phyloP scores from a whole-genome alignment of 2,888 invertebrate species.

The Cistogaster globosa region DNA sequence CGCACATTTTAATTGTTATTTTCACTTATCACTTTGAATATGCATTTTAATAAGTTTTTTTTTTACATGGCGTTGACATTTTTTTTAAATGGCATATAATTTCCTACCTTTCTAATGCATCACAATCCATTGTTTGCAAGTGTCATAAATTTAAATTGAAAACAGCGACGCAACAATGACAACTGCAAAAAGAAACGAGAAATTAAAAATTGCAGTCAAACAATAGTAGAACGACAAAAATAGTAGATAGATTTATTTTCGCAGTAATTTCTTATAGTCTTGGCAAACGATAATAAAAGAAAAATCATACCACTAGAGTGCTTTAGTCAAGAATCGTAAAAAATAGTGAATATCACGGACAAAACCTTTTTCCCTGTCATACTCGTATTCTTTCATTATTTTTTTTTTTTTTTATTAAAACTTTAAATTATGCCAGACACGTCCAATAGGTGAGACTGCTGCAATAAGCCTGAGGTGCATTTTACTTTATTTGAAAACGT shows the following conservation, averaged over 20 bases:
- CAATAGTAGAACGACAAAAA: slow-evolving; percentile 43
- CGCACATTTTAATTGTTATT: neutral
- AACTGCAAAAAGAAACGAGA: slow-evolving; percentile 36
- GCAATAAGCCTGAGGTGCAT: slow-evolving; percentile 74
- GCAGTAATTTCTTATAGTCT: slow-evolving; percentile 65
- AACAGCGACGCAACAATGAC: slow-evolving; percentile 48
- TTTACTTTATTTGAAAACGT: slow-evolving; percentile 63
- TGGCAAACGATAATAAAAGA: slow-evolving; percentile 51
- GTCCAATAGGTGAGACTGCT: slow-evolving; percentile 75
- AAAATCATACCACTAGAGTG: slow-evolving; percentile 29
- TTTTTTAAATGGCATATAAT: slow-evolving; percentile 71
- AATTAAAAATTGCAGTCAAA: slow-evolving; percentile 68
- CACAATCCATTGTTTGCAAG: slow-evolving; percentile 68
- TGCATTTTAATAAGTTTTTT: slow-evolving; percentile 25
- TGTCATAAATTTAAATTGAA: slow-evolving; percentile 68
- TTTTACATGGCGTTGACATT: slow-evolving; percentile 66
- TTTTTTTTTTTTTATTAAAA: slow-evolving; percentile 41
- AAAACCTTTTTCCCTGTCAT: neutral
- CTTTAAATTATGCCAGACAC: slow-evolving; percentile 75
- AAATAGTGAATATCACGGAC: slow-evolving; percentile 41
- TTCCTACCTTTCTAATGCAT: slow-evolving; percentile 73
- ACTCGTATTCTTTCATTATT: neutral
- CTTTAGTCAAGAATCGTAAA: slow-evolving; percentile 59
- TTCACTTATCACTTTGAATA: slow-evolving; percentile 3
- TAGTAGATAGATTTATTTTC: slow-evolving; percentile 46